Percentiles rank a stretch among this genome's conserved stretches.
These are phyloP conservation scores for Micromussa lordhowensis DNA, from an alignment of 92 coral and sea anemone genomes.

Conservation along the genomic window DNA sequence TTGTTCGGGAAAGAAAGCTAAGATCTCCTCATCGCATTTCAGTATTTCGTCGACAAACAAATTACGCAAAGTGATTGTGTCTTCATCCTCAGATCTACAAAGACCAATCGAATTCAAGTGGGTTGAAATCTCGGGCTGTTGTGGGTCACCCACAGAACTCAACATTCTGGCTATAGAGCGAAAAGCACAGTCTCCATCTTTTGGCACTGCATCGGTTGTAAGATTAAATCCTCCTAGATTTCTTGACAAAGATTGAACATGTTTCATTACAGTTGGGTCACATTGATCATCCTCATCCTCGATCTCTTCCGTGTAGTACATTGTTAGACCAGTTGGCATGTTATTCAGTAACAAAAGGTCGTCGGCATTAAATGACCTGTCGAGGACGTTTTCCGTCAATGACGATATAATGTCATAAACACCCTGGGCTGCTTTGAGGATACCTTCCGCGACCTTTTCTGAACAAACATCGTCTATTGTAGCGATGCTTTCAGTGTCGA, in stretches of 20 bases:
- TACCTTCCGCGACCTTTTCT: too few relatives aligned
- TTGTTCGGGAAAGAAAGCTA: background rate
- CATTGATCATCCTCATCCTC: background rate
- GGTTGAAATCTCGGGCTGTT: background rate
- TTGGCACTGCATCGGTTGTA: conserved; percentile 3
- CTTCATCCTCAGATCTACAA: conserved; percentile 4
- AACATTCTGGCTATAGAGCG: conserved; percentile 18
- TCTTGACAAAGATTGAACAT: background rate
- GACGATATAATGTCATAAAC: too few relatives aligned
- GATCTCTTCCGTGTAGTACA: too few relatives aligned
- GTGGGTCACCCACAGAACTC: background rate
- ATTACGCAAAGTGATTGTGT: conserved; percentile 6
- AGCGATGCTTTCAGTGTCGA: too few relatives aligned
- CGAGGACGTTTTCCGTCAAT: too few relatives aligned
- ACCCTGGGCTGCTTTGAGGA: too few relatives aligned
- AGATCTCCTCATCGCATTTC: background rate
- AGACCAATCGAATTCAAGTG: conserved; percentile 21
- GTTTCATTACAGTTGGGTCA: background rate
- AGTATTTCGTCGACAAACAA: conserved; percentile 16
- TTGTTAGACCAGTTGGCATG: too few relatives aligned
- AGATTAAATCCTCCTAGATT: conserved; percentile 29
- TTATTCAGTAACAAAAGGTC: too few relatives aligned
- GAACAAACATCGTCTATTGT: too few relatives aligned
- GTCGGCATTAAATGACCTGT: too few relatives aligned
- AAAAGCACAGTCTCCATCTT: conserved; percentile 41